A percentile compares a stretch with the other conserved stretches of the same genome.
Evolutionary conservation across 1,140 invertebrate genomes (phyloP).

Genomic region (Cyphomyrmex costatus): DNA sequence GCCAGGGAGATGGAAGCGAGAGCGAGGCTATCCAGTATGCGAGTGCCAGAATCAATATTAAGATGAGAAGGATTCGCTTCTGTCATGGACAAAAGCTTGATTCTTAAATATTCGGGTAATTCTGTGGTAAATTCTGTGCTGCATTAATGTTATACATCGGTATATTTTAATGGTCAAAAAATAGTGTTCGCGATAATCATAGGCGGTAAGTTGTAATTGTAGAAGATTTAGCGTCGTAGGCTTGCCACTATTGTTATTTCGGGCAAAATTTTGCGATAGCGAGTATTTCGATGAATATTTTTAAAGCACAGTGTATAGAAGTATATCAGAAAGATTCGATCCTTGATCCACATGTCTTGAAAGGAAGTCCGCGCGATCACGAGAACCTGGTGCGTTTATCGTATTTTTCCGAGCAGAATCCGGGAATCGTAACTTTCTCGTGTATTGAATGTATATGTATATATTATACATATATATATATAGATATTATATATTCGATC

Average conservation of each 20-base stretch:
- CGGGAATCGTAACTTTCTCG: constrained; percentile 67
- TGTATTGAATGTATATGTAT: constrained; percentile 73
- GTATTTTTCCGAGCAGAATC: constrained; percentile 67
- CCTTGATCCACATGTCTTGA: not conserved
- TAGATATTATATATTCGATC: constrained; percentile 77
- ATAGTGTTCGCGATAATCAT: constrained; percentile 1
- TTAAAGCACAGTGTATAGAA: not conserved
- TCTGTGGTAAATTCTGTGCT: not conserved
- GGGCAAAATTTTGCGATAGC: not conserved
- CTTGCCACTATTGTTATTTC: constrained; percentile 29
- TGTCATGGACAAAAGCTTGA: not conserved
- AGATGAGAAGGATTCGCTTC: constrained; percentile 40
- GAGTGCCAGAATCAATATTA: constrained; percentile 68
- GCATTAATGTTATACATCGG: not conserved
- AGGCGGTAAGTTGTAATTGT: not conserved
- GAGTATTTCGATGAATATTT: not conserved
- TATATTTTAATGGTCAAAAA: not conserved
- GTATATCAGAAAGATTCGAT: not conserved
- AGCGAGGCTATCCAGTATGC: constrained; percentile 57
- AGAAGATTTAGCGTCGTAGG: not conserved
- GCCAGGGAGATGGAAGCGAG: constrained; percentile 55
- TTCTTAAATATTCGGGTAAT: not conserved
- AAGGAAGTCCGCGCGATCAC: constrained; percentile 67
- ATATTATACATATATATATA: constrained; percentile 62
- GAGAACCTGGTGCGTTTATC: constrained; percentile 69